Evolutionary conservation across 1,140 invertebrate genomes (phyloP).

Genomic region (Drosophila baimaii): DNA sequence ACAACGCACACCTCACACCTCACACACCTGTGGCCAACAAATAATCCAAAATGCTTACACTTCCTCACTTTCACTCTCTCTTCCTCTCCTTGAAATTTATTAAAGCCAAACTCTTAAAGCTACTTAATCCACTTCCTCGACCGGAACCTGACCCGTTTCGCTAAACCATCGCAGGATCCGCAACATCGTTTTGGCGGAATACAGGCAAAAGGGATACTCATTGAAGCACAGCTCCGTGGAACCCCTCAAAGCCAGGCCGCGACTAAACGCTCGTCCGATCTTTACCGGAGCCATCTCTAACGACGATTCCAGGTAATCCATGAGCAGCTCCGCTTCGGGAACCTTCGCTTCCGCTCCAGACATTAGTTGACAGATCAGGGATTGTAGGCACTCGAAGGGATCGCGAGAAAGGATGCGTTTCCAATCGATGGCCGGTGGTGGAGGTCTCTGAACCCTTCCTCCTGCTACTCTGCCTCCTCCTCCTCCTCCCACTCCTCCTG

Average conservation of each 20-base stretch:
- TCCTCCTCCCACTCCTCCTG: conserved; percentile 4
- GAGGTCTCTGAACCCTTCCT: conserved; percentile 1
- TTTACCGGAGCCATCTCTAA: conserved; percentile 67
- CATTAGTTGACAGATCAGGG: conserved; percentile 80
- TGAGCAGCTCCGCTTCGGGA: conserved; percentile 71
- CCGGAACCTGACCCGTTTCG: conserved; percentile 36
- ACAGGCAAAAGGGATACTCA: conserved; percentile 82
- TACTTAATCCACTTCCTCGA: conserved; percentile 23
- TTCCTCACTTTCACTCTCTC: conserved; percentile 25
- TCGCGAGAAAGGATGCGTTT: conserved; percentile 77
- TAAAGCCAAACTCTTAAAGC: neutral
- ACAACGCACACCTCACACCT: neutral
- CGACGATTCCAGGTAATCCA: conserved; percentile 73
- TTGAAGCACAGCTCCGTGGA: conserved; percentile 67
- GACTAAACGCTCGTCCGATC: conserved; percentile 74
- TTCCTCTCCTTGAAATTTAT: conserved; percentile 25
- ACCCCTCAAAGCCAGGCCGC: conserved; percentile 65
- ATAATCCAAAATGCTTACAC: conserved; percentile 9
- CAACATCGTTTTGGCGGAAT: conserved; percentile 81
- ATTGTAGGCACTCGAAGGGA: conserved; percentile 82
- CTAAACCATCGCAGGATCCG: conserved; percentile 78
- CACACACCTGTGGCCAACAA: conserved; percentile 5
- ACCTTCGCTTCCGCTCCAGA: conserved; percentile 73
- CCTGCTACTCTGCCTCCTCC: neutral
- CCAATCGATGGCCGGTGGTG: conserved; percentile 65